phyloP scores from a whole-genome alignment of 2,888 invertebrate genomes.

The Microctonus brassicae region DNA sequence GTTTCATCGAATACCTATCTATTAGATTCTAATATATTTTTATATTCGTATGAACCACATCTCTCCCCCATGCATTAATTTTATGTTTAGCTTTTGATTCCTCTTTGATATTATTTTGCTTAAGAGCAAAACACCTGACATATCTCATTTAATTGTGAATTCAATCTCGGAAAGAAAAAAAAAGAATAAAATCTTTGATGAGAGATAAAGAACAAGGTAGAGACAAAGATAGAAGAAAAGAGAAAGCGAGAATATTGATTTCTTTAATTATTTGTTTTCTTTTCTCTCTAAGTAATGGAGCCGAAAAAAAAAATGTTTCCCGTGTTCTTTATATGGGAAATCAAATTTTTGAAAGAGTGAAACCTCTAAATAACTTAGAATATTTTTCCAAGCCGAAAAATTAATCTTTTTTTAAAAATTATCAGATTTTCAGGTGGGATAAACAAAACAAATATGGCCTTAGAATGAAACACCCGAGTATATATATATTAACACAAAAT shows the following conservation, averaged over 20 bases:
- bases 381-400: too few relatives aligned
- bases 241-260: neutral
- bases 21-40: conserved; percentile 66
- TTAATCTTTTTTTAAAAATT: too few relatives aligned
- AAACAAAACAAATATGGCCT: too few relatives aligned
- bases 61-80: conserved; percentile 40
- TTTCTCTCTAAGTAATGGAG: neutral
- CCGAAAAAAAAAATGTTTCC: too few relatives aligned
- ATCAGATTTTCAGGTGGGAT: too few relatives aligned
- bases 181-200: neutral
- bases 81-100: conserved; percentile 33
- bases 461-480: too few relatives aligned
- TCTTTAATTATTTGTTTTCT: neutral
- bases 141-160: neutral
- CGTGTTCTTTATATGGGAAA: too few relatives aligned
- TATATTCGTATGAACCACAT: conserved; percentile 65
- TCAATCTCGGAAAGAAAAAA: too few relatives aligned
- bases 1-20: conserved; percentile 67
- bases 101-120: neutral
- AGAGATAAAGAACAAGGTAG: neutral
- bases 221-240: neutral
- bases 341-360: too few relatives aligned
- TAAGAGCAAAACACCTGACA: neutral
- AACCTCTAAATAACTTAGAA: too few relatives aligned
- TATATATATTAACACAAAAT: too few relatives aligned